phyloP scores from a whole-genome alignment of 2,797 vertebrate genomes.

The Heliangelus exortis region DNA sequence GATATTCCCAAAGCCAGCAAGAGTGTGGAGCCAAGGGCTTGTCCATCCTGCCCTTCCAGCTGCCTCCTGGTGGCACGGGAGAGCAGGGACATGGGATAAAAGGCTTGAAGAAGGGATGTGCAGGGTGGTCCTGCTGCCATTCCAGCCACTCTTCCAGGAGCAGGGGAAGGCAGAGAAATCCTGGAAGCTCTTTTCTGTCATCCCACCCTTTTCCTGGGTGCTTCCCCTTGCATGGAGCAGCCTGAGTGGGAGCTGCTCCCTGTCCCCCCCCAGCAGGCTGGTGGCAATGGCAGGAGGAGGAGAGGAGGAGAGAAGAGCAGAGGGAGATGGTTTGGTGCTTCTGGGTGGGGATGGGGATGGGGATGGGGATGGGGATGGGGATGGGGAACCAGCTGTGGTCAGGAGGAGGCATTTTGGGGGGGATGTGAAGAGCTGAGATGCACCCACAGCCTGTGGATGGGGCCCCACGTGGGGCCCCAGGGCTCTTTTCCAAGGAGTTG shows the following conservation, averaged over 20 bases:
- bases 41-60: not conserved
- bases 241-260: not conserved
- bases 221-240: not conserved
- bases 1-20: not conserved
- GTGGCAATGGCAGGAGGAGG: not conserved
- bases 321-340: too few relatives aligned
- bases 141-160: not conserved
- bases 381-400: fast-evolving
- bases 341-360: too few relatives aligned
- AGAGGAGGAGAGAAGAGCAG: too few relatives aligned
- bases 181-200: not conserved
- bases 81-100: not conserved
- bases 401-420: fast-evolving
- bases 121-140: not conserved
- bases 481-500: not conserved
- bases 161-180: not conserved
- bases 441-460: not conserved
- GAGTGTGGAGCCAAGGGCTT: not conserved
- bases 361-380: fast-evolving
- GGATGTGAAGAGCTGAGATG: fast-evolving
- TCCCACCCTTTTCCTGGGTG: not conserved
- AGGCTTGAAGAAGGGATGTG: not conserved
- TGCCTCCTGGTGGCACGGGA: not conserved
- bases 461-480: fast-evolving
- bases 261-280: not conserved